These are phyloP conservation scores for Neoscelio sp. DNA, from an alignment of 2,888 invertebrate genomes.

Conservation along the genomic window DNA sequence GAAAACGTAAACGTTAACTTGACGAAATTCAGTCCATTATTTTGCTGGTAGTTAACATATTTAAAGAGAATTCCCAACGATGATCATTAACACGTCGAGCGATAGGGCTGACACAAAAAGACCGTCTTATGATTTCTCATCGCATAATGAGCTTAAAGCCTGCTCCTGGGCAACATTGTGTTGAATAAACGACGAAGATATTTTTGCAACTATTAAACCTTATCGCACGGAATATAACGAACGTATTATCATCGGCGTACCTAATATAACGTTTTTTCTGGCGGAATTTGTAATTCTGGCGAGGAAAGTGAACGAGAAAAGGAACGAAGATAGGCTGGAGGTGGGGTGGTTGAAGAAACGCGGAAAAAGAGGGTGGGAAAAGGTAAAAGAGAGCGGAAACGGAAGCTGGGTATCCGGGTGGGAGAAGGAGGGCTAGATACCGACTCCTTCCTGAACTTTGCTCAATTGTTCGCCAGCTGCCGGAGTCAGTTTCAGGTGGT, in stretches of 20 bases:
- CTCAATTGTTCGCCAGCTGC: constrained; percentile 58
- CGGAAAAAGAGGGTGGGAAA: constrained; percentile 21
- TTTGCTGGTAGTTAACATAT: constrained; percentile 16
- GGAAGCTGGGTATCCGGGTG: constrained; percentile 56
- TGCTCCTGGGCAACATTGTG: constrained; percentile 32
- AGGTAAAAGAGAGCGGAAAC: constrained; percentile 46
- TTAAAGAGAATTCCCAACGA: constrained; percentile 14
- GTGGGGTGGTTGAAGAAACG: constrained; percentile 23
- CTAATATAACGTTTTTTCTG: constrained; percentile 36
- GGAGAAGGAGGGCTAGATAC: constrained; percentile 36
- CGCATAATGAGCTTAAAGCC: constrained; percentile 47
- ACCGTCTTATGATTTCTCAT: constrained; percentile 23
- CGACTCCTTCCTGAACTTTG: constrained; percentile 60
- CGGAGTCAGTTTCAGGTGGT: constrained; percentile 60
- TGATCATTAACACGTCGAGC: constrained; percentile 48
- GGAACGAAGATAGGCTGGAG: not conserved
- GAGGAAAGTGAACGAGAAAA: constrained; percentile 36
- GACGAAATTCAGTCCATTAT: constrained; percentile 32
- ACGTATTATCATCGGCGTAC: constrained; percentile 45
- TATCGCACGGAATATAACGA: constrained; percentile 52
- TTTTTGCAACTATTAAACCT: constrained; percentile 51
- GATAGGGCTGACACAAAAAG: constrained; percentile 24
- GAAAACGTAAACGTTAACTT: not conserved
- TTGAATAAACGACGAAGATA: constrained; percentile 51
- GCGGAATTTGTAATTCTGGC: constrained; percentile 43